These are phyloP conservation scores for Geodia barretti DNA, from an alignment of 37 sponge, comb jelly and placozoan species.

Conservation along the genomic window DNA sequence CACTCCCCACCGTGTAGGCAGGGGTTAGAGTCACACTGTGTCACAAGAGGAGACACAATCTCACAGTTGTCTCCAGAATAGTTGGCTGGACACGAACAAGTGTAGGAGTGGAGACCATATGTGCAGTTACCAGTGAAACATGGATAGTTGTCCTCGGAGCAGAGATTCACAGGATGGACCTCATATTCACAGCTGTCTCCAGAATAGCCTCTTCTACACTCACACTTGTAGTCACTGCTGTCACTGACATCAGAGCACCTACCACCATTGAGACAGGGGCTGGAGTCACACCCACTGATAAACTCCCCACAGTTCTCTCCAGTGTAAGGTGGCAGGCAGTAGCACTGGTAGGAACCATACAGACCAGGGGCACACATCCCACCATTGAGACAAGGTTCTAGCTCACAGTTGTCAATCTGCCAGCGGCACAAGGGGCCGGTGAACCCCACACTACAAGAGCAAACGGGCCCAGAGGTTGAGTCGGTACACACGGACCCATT, in stretches of 20 bases:
- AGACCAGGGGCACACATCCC: slow-evolving; percentile 64
- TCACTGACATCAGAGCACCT: slow-evolving; percentile 34
- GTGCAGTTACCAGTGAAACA: slow-evolving; percentile 49
- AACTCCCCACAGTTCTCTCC: slow-evolving; percentile 53
- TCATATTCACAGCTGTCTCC: slow-evolving; percentile 55
- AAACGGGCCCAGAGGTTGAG: slow-evolving; percentile 14
- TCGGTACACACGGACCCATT: slow-evolving; percentile 65
- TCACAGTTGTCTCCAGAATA: slow-evolving; percentile 35
- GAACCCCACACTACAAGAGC: slow-evolving; percentile 74
- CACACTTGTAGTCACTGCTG: slow-evolving; percentile 45
- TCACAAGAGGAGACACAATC: neutral
- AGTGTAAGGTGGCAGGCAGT: slow-evolving; percentile 44
- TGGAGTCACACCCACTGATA: slow-evolving; percentile 30
- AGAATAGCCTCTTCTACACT: slow-evolving; percentile 33
- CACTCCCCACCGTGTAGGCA: slow-evolving; percentile 66
- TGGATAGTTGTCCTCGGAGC: slow-evolving; percentile 5
- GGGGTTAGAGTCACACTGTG: slow-evolving; percentile 44
- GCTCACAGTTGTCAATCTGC: slow-evolving; percentile 73
- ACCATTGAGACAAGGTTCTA: slow-evolving; percentile 64
- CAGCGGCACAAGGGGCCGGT: slow-evolving; percentile 73
- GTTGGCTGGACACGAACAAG: slow-evolving; percentile 53
- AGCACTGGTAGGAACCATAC: slow-evolving; percentile 65
- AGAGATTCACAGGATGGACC: slow-evolving; percentile 43
- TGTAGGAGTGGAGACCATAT: slow-evolving; percentile 40
- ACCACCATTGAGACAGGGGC: slow-evolving; percentile 75